These are phyloP conservation scores for Stegana nigrithorax DNA, from an alignment of 2,888 invertebrate genomes.

Conservation along the genomic window DNA sequence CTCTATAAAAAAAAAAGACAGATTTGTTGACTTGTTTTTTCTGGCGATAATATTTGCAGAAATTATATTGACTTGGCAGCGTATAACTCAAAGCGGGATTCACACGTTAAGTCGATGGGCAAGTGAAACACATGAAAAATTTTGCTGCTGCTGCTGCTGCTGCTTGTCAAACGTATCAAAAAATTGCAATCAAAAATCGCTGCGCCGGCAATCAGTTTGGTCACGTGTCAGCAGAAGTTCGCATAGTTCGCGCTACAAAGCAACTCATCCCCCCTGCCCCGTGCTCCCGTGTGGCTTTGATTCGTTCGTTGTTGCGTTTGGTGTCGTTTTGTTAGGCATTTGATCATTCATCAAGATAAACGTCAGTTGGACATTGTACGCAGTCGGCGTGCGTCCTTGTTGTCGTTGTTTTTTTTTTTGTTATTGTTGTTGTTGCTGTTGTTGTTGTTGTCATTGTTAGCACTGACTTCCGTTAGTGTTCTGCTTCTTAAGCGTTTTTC, in stretches of 20 bases:
- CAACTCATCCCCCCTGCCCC: background rate
- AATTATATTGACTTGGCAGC: no score
- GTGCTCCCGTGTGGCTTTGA: background rate
- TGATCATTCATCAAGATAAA: conserved; percentile 59
- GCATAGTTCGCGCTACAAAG: conserved; percentile 5
- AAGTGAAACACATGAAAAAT: no score
- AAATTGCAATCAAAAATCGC: conserved; percentile 5
- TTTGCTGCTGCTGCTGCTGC: no score
- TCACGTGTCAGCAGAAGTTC: conserved; percentile 58
- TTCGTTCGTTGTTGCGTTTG: background rate
- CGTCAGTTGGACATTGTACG: conserved; percentile 47
- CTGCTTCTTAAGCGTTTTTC: conserved; percentile 1
- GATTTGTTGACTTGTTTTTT: background rate
- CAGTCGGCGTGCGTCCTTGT: background rate
- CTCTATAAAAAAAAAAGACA: no score
- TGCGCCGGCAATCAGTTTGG: conserved; percentile 22
- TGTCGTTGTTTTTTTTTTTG: background rate
- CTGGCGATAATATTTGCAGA: background rate
- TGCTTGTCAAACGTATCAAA: no score
- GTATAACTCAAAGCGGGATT: no score
- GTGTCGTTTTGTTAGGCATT: background rate
- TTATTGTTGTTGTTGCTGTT: no score
- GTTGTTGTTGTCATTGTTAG: conserved; percentile 20
- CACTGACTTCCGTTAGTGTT: conserved; percentile 2
- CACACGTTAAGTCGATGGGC: no score